Conservation (phyloP, 2,888 invertebrate genomes). For the Strigamia maritima region DNA sequence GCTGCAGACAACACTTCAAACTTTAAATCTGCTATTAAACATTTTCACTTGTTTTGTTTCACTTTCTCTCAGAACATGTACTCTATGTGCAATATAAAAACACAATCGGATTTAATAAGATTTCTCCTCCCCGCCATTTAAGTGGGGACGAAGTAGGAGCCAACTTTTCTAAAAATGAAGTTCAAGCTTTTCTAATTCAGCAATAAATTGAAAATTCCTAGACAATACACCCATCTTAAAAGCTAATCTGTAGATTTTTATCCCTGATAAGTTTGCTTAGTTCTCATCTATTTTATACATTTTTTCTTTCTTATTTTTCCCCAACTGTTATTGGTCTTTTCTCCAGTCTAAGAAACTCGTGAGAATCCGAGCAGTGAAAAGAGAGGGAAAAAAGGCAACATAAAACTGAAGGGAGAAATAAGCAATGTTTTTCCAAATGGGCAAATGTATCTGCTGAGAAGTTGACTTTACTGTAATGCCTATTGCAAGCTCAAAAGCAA, state of each 20-base stretch:
- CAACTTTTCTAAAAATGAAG: not conserved
- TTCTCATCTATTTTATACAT: not conserved
- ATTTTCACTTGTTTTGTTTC: not conserved
- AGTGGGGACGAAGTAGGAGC: not conserved
- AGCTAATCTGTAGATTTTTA: constrained; percentile 15
- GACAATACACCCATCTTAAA: not conserved
- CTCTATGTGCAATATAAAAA: not conserved
- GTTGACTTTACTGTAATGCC: constrained; percentile 1
- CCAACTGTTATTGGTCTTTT: constrained; percentile 4
- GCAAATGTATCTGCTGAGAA: constrained; percentile 15
- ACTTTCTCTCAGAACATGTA: not conserved
- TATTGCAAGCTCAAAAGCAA: constrained; percentile 15
- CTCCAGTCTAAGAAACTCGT: constrained; percentile 10
- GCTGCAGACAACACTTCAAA: too few species aligned
- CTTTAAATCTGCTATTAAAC: not conserved
- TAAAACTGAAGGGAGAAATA: constrained; percentile 5
- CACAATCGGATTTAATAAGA: not conserved
- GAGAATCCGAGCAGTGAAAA: not conserved
- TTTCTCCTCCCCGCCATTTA: not conserved
- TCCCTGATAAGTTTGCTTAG: not conserved
- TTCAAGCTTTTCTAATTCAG: constrained; percentile 5
- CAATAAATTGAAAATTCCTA: constrained; percentile 10
- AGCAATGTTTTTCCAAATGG: constrained; percentile 10
- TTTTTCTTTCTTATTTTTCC: not conserved
- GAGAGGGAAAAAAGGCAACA: not conserved